A percentile compares a stretch with the other conserved stretches of the same genome.
Conservation (phyloP, 2,888 invertebrate species). For the Drosophila fungiperda region DNA sequence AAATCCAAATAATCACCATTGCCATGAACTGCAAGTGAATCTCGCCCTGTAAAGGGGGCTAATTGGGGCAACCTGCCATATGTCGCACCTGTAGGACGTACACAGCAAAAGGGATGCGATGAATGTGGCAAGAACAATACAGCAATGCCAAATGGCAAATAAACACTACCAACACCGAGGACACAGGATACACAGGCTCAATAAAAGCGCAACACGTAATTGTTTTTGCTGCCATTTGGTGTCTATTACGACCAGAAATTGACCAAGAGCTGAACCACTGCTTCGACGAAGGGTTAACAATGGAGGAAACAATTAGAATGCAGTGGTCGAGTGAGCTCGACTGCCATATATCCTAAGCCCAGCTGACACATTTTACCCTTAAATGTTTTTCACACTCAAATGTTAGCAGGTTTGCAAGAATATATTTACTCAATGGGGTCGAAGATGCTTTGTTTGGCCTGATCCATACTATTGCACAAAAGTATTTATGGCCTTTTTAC, state of each 20-base stretch:
- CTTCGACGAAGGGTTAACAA: slow-evolving; percentile 28
- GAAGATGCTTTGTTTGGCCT: not conserved
- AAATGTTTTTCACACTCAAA: not conserved
- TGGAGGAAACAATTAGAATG: slow-evolving; percentile 5
- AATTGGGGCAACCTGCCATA: slow-evolving; percentile 78
- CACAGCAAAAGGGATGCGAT: slow-evolving; percentile 54
- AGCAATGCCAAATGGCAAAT: slow-evolving; percentile 39
- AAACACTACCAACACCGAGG: slow-evolving; percentile 8
- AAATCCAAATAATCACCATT: not conserved
- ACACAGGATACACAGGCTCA: slow-evolving; percentile 33
- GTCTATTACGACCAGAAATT: slow-evolving; percentile 31
- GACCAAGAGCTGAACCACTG: slow-evolving; percentile 24
- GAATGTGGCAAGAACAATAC: slow-evolving; percentile 36
- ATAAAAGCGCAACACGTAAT: slow-evolving; percentile 77
- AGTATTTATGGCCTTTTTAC: not conserved
- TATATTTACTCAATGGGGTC: not conserved
- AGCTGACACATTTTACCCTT: not conserved
- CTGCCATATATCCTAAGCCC: not conserved
- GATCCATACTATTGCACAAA: not conserved
- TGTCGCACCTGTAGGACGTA: slow-evolving; percentile 71
- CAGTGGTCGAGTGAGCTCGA: slow-evolving; percentile 7
- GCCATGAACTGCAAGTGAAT: not conserved
- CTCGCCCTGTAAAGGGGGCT: slow-evolving; percentile 46
- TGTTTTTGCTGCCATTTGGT: slow-evolving; percentile 46
- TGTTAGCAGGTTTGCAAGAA: not conserved